Evolutionary conservation across 2,797 vertebrate species (phyloP).

Genomic region (Delichon dasypus): DNA sequence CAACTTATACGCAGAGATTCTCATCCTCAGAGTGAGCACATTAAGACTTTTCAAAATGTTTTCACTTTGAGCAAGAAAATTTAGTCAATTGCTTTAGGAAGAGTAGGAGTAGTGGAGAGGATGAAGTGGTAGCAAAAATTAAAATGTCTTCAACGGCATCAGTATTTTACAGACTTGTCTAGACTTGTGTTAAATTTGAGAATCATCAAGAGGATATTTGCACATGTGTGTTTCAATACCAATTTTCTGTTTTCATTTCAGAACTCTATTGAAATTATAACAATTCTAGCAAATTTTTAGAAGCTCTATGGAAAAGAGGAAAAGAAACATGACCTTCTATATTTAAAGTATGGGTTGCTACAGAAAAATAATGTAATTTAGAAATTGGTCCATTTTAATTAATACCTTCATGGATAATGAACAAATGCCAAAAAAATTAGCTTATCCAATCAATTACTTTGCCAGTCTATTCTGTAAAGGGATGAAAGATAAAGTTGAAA

Average conservation of each 20-base stretch:
- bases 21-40: background rate
- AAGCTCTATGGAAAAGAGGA: too few relatives aligned
- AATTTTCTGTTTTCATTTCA: background rate
- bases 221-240: fast-evolving
- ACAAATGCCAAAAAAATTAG: too few relatives aligned
- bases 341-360: too few relatives aligned
- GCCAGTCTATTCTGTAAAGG: too few relatives aligned
- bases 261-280: background rate
- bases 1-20: background rate
- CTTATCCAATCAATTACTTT: too few relatives aligned
- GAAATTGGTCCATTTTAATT: too few relatives aligned
- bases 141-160: background rate
- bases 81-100: background rate
- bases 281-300: too few relatives aligned
- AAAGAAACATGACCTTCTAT: too few relatives aligned
- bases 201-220: background rate
- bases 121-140: background rate
- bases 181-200: background rate
- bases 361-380: too few relatives aligned
- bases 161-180: background rate
- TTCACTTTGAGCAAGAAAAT: background rate
- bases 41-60: background rate
- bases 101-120: background rate
- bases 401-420: too few relatives aligned
- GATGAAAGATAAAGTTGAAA: background rate